Conservation (phyloP, 92 coral and sea anemone species). For the Chrysogorgia sp. region DNA sequence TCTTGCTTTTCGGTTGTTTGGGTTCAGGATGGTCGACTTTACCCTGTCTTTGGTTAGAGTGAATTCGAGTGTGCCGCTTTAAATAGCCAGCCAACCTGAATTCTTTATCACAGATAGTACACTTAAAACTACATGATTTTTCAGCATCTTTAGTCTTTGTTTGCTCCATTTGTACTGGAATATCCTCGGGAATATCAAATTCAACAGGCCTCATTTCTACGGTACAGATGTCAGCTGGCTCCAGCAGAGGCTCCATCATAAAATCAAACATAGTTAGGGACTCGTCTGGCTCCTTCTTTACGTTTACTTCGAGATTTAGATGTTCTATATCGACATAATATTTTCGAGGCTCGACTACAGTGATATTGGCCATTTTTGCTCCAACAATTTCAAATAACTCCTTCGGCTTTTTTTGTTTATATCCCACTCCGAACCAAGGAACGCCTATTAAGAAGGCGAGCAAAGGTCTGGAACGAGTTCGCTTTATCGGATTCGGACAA, state of each 20-base stretch:
- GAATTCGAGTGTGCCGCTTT: neutral
- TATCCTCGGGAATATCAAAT: neutral
- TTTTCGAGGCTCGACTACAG: neutral
- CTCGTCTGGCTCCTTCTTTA: neutral
- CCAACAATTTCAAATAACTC: neutral
- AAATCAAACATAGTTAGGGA: no score
- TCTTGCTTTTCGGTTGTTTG: neutral
- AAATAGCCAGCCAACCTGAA: neutral
- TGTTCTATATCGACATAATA: no score
- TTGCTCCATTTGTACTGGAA: neutral
- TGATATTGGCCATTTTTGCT: neutral
- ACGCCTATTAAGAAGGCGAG: no score
- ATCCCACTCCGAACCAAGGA: no score
- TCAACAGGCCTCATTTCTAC: constrained; percentile 18
- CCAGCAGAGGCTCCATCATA: no score
- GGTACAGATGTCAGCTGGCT: constrained; percentile 1
- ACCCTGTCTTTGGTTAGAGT: neutral
- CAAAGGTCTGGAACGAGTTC: no score
- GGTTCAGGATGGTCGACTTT: no score
- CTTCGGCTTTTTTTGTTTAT: no score
- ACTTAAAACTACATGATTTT: neutral
- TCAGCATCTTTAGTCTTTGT: neutral
- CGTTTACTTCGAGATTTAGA: neutral
- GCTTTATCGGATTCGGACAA: no score
- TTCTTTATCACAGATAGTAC: neutral